Conservation (phyloP, 2,888 invertebrate species). For the Ormyrus rosae region DNA sequence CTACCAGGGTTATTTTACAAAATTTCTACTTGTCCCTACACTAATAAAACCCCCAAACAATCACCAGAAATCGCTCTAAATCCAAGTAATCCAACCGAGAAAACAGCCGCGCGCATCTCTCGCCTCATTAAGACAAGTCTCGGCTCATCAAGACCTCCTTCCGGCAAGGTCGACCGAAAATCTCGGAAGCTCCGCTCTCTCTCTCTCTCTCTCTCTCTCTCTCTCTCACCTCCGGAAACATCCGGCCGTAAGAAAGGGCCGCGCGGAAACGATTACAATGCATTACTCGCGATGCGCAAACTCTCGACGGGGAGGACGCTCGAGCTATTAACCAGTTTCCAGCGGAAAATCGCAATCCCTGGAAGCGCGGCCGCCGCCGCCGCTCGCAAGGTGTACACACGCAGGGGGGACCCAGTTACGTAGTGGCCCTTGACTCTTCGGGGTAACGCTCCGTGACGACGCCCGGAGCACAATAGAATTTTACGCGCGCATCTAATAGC, state of each 20-base stretch:
- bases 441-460: slow-evolving; percentile 42
- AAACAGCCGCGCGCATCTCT: no score
- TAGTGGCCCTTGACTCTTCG: slow-evolving; percentile 32
- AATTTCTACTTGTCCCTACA: no score
- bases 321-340: slow-evolving; percentile 58
- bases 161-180: no score
- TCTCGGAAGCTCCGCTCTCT: neutral
- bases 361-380: slow-evolving; percentile 14
- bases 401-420: slow-evolving; percentile 9
- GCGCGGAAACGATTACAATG: no score
- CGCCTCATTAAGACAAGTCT: no score
- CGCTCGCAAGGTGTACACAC: neutral
- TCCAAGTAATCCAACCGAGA: no score
- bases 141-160: no score
- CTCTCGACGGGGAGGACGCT: slow-evolving; percentile 43
- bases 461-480: slow-evolving; percentile 41
- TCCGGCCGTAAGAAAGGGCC: neutral
- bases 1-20: no score
- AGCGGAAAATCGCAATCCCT: slow-evolving; percentile 60
- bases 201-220: neutral
- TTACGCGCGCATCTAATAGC: slow-evolving; percentile 41
- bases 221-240: neutral
- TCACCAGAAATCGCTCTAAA: no score
- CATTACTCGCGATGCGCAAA: slow-evolving; percentile 50
- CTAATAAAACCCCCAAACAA: no score